phyloP scores from a whole-genome alignment of 2,113 vertebrate species.

The Amblyopsis rosae region DNA sequence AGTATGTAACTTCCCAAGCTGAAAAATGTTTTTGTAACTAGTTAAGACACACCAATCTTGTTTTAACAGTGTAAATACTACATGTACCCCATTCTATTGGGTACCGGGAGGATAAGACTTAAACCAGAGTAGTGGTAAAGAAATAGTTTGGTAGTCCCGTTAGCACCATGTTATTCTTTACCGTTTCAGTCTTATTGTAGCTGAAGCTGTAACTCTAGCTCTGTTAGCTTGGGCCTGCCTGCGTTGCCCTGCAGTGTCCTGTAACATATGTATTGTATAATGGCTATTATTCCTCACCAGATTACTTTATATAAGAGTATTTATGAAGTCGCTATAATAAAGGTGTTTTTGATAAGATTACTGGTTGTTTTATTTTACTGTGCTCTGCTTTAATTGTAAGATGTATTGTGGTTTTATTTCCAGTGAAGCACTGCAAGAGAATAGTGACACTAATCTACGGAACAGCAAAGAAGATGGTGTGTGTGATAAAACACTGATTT shows the following conservation, averaged over 20 bases:
- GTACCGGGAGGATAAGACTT: too few relatives aligned
- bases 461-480: slow-evolving; percentile 23
- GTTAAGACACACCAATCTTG: not conserved
- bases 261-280: slow-evolving; percentile 19
- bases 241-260: slow-evolving; percentile 7
- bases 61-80: not conserved
- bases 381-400: not conserved
- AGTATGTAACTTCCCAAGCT: slow-evolving; percentile 10
- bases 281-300: slow-evolving; percentile 40
- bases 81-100: slow-evolving; percentile 9
- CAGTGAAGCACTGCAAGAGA: slow-evolving; percentile 3
- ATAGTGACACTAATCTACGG: slow-evolving; percentile 36
- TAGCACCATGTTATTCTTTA: slow-evolving; percentile 11
- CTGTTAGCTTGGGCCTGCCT: not conserved
- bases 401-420: slow-evolving; percentile 30
- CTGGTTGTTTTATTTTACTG: slow-evolving; percentile 8
- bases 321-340: slow-evolving; percentile 62
- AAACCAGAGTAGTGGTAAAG: too few relatives aligned
- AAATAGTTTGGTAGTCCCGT: too few relatives aligned
- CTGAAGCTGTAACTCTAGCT: slow-evolving; percentile 11
- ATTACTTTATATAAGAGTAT: slow-evolving; percentile 61
- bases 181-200: not conserved
- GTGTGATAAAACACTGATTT: slow-evolving; percentile 38
- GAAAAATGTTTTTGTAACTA: slow-evolving; percentile 13
- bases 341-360: slow-evolving; percentile 56